Evolutionary conservation across 2,113 vertebrate genomes (phyloP).

Genomic region (Pimephales promelas): DNA sequence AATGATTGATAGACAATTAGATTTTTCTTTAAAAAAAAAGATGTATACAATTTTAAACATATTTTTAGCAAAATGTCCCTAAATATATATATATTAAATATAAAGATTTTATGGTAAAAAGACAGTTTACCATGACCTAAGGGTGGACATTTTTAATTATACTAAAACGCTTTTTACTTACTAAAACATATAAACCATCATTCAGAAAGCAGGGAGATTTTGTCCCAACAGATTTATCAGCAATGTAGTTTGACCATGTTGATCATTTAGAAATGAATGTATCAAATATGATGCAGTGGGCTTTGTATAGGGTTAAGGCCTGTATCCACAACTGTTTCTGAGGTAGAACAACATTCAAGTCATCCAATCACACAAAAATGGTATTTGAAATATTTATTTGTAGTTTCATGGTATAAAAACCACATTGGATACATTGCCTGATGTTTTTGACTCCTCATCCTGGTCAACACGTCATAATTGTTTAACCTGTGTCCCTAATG

Average conservation of each 20-base stretch:
- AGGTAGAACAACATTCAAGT: background rate
- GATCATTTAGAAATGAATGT: background rate
- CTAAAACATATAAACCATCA: background rate
- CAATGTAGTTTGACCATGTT: background rate
- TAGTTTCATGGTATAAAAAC: background rate
- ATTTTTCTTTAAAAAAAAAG: too few species aligned
- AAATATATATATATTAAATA: too few species aligned
- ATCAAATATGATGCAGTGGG: background rate
- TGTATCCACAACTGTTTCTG: background rate
- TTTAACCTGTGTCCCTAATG: background rate
- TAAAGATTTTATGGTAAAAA: background rate
- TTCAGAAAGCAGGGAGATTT: background rate
- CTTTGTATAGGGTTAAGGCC: background rate
- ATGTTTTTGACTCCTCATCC: background rate
- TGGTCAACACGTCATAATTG: background rate
- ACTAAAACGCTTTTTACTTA: background rate
- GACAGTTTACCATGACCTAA: background rate
- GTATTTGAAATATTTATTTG: constrained; percentile 28
- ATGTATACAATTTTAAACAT: too few species aligned
- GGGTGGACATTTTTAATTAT: background rate
- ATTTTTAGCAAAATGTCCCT: too few species aligned
- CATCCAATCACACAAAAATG: background rate
- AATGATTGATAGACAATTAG: too few species aligned
- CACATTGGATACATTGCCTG: constrained; percentile 21
- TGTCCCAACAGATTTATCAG: background rate